Conservation (phyloP, 2,888 invertebrate genomes). For the Campoplex capitator region DNA sequence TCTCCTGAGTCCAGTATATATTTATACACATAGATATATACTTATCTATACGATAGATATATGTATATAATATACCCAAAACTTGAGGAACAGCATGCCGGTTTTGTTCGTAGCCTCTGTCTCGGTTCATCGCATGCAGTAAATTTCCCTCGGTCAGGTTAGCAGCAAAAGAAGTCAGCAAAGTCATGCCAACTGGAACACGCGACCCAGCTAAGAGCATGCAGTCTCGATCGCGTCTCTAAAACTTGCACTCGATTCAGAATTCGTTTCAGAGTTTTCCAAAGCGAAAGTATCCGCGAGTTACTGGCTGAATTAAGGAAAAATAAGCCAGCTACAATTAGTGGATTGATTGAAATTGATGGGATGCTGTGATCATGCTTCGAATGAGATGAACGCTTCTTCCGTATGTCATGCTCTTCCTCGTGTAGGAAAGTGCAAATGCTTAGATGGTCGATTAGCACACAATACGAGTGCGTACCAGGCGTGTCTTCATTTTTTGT, state of each 20-base stretch:
- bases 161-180: constrained; percentile 69
- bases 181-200: constrained; percentile 75
- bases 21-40: neutral
- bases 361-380: neutral
- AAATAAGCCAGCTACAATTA: neutral
- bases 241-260: constrained; percentile 48
- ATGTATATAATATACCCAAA: constrained; percentile 18
- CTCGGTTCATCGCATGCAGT: constrained; percentile 80
- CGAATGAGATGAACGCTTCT: neutral
- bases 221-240: constrained; percentile 28
- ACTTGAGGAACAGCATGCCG: constrained; percentile 37
- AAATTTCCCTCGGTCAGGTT: constrained; percentile 78
- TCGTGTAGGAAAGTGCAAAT: neutral
- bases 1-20: constrained; percentile 9
- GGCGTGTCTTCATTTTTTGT: constrained; percentile 45
- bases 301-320: constrained; percentile 16
- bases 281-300: constrained; percentile 33
- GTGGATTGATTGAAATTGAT: constrained; percentile 14
- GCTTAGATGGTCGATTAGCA: constrained; percentile 71
- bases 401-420: too few species aligned
- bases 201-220: constrained; percentile 72
- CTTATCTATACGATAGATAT: neutral
- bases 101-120: constrained; percentile 68
- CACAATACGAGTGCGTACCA: constrained; percentile 71
- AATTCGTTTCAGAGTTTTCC: neutral